Conservation (phyloP, 2,113 vertebrate genomes). For the Apeltes quadracus region DNA sequence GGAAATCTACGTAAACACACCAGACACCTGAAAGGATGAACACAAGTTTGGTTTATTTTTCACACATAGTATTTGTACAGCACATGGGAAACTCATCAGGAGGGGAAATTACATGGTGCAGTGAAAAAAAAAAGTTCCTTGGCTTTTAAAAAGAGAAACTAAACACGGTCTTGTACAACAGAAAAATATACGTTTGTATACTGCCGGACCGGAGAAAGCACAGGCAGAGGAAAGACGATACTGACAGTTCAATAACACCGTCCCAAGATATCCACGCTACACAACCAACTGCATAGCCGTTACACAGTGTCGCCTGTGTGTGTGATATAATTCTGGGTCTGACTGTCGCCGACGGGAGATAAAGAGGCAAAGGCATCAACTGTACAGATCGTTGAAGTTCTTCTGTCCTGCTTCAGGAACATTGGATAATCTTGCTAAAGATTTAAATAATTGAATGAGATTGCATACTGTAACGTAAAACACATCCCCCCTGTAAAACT, state of each 20-base stretch:
- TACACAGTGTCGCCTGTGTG: conserved; percentile 66
- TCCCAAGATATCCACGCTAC: conserved; percentile 67
- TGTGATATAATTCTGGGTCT: conserved; percentile 37
- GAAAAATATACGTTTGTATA: conserved; percentile 31
- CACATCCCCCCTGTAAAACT: conserved; percentile 22
- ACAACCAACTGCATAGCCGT: conserved; percentile 70
- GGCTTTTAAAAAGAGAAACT: conserved; percentile 68
- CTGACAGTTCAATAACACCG: conserved; percentile 59
- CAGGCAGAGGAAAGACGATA: conserved; percentile 50
- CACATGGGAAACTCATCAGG: conserved; percentile 75
- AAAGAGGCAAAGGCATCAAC: conserved; percentile 58
- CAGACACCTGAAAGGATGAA: conserved; percentile 74
- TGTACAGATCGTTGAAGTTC: conserved; percentile 48
- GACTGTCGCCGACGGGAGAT: conserved; percentile 42
- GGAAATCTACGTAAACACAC: background rate
- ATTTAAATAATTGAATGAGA: conserved; percentile 30
- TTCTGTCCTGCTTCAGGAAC: conserved; percentile 31
- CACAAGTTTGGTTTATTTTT: conserved; percentile 79
- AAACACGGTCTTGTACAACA: conserved; percentile 46
- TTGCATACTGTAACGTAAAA: conserved; percentile 43
- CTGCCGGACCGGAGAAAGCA: conserved; percentile 62
- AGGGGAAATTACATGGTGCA: conserved; percentile 71
- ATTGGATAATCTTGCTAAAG: conserved; percentile 7
- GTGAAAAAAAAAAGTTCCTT: conserved; percentile 69
- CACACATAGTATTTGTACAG: conserved; percentile 78